These are phyloP conservation scores for Pararge aegeria DNA, from an alignment of 1,140 invertebrate genomes.

Conservation along the genomic window DNA sequence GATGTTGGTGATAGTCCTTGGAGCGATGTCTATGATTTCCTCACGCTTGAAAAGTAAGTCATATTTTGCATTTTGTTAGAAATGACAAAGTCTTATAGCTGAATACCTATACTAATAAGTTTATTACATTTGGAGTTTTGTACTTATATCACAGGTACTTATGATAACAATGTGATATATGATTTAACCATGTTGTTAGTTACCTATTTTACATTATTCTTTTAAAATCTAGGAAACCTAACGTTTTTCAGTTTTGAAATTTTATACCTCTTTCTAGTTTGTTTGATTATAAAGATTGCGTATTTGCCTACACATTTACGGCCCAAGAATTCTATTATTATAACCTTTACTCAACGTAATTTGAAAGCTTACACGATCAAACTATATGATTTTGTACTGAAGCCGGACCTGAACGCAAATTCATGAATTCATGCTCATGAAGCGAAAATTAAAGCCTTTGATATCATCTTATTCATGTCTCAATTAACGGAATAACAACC, in stretches of 20 bases:
- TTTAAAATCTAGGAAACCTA: too few relatives aligned
- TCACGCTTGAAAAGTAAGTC: slow-evolving; percentile 61
- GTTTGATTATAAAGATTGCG: too few relatives aligned
- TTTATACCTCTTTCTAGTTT: too few relatives aligned
- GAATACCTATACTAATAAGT: too few relatives aligned
- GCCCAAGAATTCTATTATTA: neutral
- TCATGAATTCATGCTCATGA: slow-evolving; percentile 16
- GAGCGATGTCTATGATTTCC: slow-evolving; percentile 45
- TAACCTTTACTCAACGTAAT: neutral
- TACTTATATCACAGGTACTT: too few relatives aligned
- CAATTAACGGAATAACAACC: neutral
- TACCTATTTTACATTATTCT: too few relatives aligned
- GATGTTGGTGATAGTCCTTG: slow-evolving; percentile 51
- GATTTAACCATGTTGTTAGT: too few relatives aligned
- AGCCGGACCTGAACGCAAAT: slow-evolving; percentile 1
- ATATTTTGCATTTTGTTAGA: too few relatives aligned
- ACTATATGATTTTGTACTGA: slow-evolving; percentile 10
- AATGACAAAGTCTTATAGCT: too few relatives aligned
- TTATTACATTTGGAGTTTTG: too few relatives aligned
- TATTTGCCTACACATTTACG: neutral
- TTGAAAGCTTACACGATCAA: slow-evolving; percentile 2
- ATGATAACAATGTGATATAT: too few relatives aligned
- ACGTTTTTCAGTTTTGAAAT: too few relatives aligned
- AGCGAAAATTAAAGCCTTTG: slow-evolving; percentile 18
- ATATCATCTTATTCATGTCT: slow-evolving; percentile 16